Evolutionary conservation across 2,888 invertebrate genomes (phyloP), one percentile per base, ranked within the genome.

Genomic region (Anarsia innoxiella): DNA sequence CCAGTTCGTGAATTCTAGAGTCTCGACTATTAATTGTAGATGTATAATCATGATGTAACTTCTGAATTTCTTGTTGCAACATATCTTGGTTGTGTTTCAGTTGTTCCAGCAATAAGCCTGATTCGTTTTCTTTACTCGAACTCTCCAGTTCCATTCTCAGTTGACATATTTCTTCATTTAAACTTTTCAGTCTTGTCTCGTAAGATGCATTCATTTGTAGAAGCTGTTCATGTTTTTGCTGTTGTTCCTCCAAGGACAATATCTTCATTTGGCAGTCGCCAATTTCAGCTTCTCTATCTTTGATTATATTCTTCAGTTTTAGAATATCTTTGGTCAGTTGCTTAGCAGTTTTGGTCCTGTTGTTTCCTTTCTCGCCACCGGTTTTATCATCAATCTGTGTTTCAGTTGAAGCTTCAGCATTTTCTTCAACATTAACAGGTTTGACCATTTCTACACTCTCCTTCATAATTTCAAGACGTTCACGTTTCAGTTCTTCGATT

Each of bases 231-330:
- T 82, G 76, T 53, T 84, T 84, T 44, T 84, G 76, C 48, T 82
- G 77, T 31, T 75, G 78, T 56, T 84, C 84, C 61, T 84, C 83
- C 29, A 84, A 53, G 6, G 84, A 78, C n/a, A 84, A 53, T 53
- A 84, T 82, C 55, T 84, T 83, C 83, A 84, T 84, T 53, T 84
- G 82, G 46, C 80, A 83, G 47, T 84, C 84, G 10, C 68, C 84
- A 45, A 84, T 87, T 46, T 84, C 84, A 28, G 63, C 73, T 62
- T 87, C 88, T 45, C 82, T 78, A 44, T 86, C 84, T 60, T 86
- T 86, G 11, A 86, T 76, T 1, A 63, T 72, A 54, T 79, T 83
- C 47, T 86, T 86, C 15, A 86, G 51, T 56, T 86, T 82, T 1
- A 86, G 61, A 46, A 86, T 85, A 59, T 86, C 86, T 58, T 86